Evolutionary conservation across 1,140 invertebrate genomes (phyloP), one percentile per base, ranked within the genome.

Genomic region (Sipha flava): DNA sequence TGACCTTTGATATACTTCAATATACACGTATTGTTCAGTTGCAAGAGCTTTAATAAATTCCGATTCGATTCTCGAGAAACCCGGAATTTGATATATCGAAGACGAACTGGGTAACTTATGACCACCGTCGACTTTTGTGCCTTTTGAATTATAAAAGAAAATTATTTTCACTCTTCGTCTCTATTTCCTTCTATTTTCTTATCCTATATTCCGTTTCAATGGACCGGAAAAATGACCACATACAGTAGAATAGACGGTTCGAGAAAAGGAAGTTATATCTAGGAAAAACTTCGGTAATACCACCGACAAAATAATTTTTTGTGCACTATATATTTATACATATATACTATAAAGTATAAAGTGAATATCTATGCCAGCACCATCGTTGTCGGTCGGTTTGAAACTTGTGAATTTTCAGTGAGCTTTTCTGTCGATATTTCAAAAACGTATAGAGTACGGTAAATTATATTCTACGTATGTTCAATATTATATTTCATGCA

Each of bases 181-280:
- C 47, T 34, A 21, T 73, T 26, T 54, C 31, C 5, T 37, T 49
- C 29, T 37, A 49, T 75, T 75, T 75, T 75, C 72, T 75, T 75
- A 75, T 75, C 72, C 45, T 54, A 2, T 54, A 75, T 75, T 75
- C 72, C 72, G 9, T 75, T 54, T 75, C 49, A 52, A 54, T 75
- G 72, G 72, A 54, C 72, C 72, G 72, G 47, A 75, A 75, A 75
- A 75, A 75, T 75, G 72, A 52, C 47, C 72, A 75, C 72, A 14
- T 9, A 75, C 72, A 52, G 26, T 52, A 54, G 16, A 52, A 52
- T 75, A 37, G 47, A 75, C 31, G 26, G n/a, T 3, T n/a, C 26
- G 5, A 21, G 31, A 57, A 57, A n/a, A 43, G 10, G 34, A 66
- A 66, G 62, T 66, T 66, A 66, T 43, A 66, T 66, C 34, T 23